These are phyloP conservation scores for Ariopsis seemanni DNA, from an alignment of 2,113 vertebrate genomes.

Conservation along the genomic window DNA sequence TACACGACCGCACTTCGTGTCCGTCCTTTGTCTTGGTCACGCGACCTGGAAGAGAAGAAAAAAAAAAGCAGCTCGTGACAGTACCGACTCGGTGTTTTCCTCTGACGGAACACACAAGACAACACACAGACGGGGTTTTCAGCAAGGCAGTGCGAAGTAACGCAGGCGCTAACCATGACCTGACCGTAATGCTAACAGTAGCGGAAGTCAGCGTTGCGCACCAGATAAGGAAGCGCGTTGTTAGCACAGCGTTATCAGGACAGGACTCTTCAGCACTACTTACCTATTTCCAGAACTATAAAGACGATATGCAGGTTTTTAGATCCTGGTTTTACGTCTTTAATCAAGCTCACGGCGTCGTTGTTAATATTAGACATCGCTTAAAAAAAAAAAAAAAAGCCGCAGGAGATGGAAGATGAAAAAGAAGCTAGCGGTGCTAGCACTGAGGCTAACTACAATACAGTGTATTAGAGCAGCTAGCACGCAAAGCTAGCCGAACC, in stretches of 20 bases:
- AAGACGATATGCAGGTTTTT: slow-evolving; percentile 99
- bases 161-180: neutral
- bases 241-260: slow-evolving; percentile 30
- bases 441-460: neutral
- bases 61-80: too few species aligned
- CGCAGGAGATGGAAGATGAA: neutral
- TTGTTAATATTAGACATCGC: slow-evolving; percentile 77
- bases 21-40: slow-evolving; percentile 99
- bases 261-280: slow-evolving; percentile 68
- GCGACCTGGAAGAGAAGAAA: slow-evolving; percentile 73
- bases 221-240: slow-evolving; percentile 1
- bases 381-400: neutral
- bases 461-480: neutral
- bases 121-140: too few species aligned
- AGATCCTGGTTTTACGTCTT: slow-evolving; percentile 95
- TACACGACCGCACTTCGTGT: slow-evolving; percentile 95
- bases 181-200: neutral
- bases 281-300: slow-evolving; percentile 99
- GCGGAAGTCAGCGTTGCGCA: neutral
- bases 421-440: neutral
- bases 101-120: too few species aligned
- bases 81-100: too few species aligned
- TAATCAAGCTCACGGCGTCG: slow-evolving; percentile 85
- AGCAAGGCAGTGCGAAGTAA: neutral
- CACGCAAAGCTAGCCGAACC: neutral